Percentiles rank a stretch among this genome's conserved stretches.
Evolutionary conservation across 2,888 invertebrate genomes (phyloP).

Genomic region (Onthophagus sagittarius): DNA sequence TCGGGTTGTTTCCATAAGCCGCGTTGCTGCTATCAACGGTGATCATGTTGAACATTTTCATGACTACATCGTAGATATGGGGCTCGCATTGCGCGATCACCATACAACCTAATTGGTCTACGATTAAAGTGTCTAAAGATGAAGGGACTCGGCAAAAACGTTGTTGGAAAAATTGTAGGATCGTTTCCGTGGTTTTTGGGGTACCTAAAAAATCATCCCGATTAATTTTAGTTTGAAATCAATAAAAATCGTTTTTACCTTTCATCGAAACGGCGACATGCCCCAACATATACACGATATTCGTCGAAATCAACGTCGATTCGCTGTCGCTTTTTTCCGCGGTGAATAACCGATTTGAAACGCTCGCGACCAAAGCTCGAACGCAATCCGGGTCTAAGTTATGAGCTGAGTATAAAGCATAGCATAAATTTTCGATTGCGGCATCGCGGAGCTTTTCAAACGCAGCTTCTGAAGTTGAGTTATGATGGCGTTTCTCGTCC

Average conservation of each 20-base stretch:
- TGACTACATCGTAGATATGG: constrained; percentile 86
- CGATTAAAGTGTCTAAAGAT: constrained; percentile 87
- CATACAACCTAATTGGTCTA: constrained; percentile 97
- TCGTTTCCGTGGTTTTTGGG: constrained; percentile 90
- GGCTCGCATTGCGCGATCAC: constrained; percentile 89
- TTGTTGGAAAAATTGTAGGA: constrained; percentile 95
- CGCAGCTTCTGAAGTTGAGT: constrained; percentile 62
- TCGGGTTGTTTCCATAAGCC: constrained; percentile 61
- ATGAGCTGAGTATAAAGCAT: constrained; percentile 87
- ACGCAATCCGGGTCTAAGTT: constrained; percentile 89
- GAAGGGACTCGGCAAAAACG: constrained; percentile 91
- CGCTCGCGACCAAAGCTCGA: constrained; percentile 91
- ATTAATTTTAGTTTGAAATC: too few species aligned
- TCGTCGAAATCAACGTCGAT: constrained; percentile 88
- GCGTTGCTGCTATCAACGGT: constrained; percentile 88
- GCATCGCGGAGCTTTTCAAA: constrained; percentile 92
- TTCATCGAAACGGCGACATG: constrained; percentile 94
- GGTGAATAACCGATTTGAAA: constrained; percentile 92
- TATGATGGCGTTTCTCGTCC: constrained; percentile 52
- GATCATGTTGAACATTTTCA: constrained; percentile 96
- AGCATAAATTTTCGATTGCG: constrained; percentile 93
- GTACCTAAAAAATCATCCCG: too few species aligned
- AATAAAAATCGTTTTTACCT: too few species aligned
- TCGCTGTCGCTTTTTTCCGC: constrained; percentile 89
- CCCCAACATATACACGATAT: constrained; percentile 96